Evolutionary conservation across 2,888 invertebrate species (phyloP), one percentile per base, ranked within the genome.

Genomic region (Plagodis dolabraria): DNA sequence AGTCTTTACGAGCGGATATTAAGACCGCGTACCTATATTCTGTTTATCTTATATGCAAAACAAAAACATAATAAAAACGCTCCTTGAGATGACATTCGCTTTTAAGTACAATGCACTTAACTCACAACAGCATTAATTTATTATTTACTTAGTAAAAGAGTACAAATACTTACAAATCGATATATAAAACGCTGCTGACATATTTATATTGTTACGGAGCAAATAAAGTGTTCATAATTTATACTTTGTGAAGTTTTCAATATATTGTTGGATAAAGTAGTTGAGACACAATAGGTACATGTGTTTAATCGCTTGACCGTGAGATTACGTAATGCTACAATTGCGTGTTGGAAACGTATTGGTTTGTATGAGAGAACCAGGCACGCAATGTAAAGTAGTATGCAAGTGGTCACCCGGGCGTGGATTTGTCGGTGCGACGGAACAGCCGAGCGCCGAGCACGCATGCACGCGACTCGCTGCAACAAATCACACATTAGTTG

Each of bases 291-390:
- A 60, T 53, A 46, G 40, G 7, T 33, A 54, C 60, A 61, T 67
- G 63, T 51, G 52, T 60, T 63, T 57, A 62, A 62, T 65, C 65
- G 66, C 59, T 71, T 73, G 71, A 67, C 72, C 70, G 65, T 73
- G 67, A 70, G 67, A 65, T 67, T 64, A 63, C 67, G 71, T 72
- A 72, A 70, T 73, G 65, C 64, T 64, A 65, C 50, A 60, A 57
- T 74, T 66, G 77, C 77, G 76, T 80, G 77, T 70, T 72, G 64
- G 70, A 70, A 76, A 73, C 71, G 71, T 72, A 72, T 73, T 69
- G 69, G 64, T 62, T 70, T 68, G 69, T 69, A 69, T 65, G 68
- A 70, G 70, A 74, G 72, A 76, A 74, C 69, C 63, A 71, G 34
- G 57, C 67, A 64, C 65, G 69, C 60, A 67, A 66, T 68, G 56